Evolutionary conservation across 2,113 vertebrate species (phyloP).

Genomic region (Aviceda subcristata): DNA sequence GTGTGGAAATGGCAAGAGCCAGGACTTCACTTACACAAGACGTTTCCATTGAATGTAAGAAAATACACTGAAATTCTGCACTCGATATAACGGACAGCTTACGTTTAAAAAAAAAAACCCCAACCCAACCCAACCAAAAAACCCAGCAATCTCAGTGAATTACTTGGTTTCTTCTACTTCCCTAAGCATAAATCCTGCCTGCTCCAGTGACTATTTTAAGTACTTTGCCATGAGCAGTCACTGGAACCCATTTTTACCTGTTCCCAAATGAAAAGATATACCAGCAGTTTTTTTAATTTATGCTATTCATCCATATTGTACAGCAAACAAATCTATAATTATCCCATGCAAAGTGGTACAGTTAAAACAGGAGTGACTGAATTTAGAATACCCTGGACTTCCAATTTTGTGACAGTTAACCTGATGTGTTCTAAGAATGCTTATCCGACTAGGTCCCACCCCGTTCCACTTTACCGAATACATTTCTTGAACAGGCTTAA

Average conservation of each 20-base stretch:
- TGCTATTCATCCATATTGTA: fast-evolving
- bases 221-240: background rate
- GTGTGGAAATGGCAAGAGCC: background rate
- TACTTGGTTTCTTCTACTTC: background rate
- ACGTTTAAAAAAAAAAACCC: background rate
- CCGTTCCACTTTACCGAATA: fast-evolving
- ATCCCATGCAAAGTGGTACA: background rate
- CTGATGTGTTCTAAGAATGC: background rate
- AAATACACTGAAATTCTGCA: background rate
- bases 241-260: background rate
- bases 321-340: fast-evolving
- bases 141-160: background rate
- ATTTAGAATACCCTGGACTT: background rate
- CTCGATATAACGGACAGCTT: background rate
- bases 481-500: background rate
- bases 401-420: background rate
- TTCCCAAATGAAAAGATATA: background rate
- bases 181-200: background rate
- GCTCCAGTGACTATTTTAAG: background rate
- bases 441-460: background rate
- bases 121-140: background rate
- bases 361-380: background rate
- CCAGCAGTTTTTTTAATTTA: background rate
- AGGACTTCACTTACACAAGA: background rate
- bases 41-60: background rate